A percentile compares a stretch with the other conserved stretches of the same genome.
Evolutionary conservation across 1,140 invertebrate species (phyloP).

Genomic region (Camponotus pennsylvanicus): DNA sequence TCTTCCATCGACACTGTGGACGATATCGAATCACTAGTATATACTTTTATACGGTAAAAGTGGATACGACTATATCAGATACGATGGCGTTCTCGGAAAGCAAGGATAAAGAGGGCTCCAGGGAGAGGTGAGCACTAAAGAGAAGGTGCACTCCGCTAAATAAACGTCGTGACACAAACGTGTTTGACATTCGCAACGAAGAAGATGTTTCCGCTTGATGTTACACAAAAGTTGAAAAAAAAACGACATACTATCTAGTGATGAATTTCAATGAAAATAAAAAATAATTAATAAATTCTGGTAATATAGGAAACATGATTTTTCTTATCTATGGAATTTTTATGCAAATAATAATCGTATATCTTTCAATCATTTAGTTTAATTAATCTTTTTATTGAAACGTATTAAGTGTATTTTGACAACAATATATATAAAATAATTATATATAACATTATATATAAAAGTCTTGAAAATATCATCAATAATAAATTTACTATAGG

Average conservation of each 20-base stretch:
- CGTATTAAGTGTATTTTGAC: slow-evolving; percentile 27
- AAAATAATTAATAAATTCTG: slow-evolving; percentile 5
- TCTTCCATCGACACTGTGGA: slow-evolving; percentile 39
- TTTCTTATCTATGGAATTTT: background rate
- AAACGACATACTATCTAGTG: background rate
- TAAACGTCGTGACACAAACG: slow-evolving; percentile 55
- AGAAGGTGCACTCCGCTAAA: slow-evolving; percentile 71
- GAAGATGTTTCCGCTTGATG: slow-evolving; percentile 27
- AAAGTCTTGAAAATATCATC: slow-evolving; percentile 40
- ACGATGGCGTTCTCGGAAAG: slow-evolving; percentile 37
- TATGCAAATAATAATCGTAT: background rate
- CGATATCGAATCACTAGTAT: slow-evolving; percentile 56
- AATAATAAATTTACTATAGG: slow-evolving; percentile 49
- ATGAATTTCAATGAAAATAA: background rate
- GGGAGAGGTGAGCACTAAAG: slow-evolving; percentile 48
- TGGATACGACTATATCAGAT: slow-evolving; percentile 57
- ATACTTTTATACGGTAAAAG: slow-evolving; percentile 63
- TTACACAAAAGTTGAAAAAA: slow-evolving; percentile 23
- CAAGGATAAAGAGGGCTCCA: slow-evolving; percentile 59
- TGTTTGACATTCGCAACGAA: slow-evolving; percentile 47
- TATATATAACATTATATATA: background rate
- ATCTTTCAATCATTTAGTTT: background rate
- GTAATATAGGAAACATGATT: too few species aligned
- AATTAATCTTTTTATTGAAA: slow-evolving; percentile 10
- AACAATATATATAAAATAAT: background rate